These are phyloP conservation scores for Lycocerus yunnanus DNA, from an alignment of 2,888 invertebrate species.

Conservation along the genomic window DNA sequence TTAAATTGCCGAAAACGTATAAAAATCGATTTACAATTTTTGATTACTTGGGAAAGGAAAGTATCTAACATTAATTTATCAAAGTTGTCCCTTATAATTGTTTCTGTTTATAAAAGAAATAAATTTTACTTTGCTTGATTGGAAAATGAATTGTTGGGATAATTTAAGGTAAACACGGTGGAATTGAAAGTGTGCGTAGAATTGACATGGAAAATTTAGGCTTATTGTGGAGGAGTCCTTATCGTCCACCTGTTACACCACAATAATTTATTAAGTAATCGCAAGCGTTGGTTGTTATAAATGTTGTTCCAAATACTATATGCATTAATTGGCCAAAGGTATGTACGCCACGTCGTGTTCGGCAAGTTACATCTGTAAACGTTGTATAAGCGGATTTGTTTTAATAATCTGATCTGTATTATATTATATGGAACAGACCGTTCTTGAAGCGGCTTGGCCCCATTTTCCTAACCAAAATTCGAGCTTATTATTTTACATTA, in stretches of 20 bases:
- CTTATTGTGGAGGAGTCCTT: conserved; percentile 3
- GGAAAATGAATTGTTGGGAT: neutral
- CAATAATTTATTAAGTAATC: conserved; percentile 20
- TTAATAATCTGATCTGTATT: neutral
- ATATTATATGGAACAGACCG: neutral
- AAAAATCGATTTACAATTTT: neutral
- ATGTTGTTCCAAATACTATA: neutral
- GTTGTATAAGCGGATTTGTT: neutral
- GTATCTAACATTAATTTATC: neutral
- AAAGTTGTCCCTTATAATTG: neutral
- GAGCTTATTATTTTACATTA: neutral
- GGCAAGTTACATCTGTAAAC: neutral
- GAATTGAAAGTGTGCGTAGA: neutral
- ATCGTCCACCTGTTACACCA: conserved; percentile 23
- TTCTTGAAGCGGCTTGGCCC: neutral
- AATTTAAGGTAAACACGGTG: neutral
- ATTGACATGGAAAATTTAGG: conserved; percentile 8
- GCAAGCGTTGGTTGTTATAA: conserved; percentile 3
- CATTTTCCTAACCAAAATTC: neutral
- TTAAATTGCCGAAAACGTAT: neutral
- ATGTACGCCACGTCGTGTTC: neutral
- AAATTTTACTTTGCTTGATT: neutral
- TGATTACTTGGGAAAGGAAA: neutral
- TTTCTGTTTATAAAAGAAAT: neutral
- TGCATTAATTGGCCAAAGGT: conserved; percentile 2